A percentile compares a stretch with the other conserved stretches of the same genome.
Conservation (phyloP, 2,797 vertebrate genomes). For the Labeo calbasu region DNA sequence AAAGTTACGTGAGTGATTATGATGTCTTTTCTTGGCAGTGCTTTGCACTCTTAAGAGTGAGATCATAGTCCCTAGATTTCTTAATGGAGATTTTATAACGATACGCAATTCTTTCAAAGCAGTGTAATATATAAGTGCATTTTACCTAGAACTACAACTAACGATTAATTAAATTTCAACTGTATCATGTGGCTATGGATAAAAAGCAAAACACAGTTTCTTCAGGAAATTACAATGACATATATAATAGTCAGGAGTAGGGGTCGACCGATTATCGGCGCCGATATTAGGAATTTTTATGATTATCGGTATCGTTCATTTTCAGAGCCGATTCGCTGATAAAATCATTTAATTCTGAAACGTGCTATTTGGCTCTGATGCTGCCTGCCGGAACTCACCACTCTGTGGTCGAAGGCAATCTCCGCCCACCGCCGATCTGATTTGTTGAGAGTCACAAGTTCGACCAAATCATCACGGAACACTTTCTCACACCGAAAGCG, state of each 20-base stretch:
- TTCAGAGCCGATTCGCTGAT: too few relatives aligned
- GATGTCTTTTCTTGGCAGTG: conserved; percentile 12
- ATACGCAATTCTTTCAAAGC: neutral
- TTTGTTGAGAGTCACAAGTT: too few relatives aligned
- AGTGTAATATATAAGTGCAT: neutral
- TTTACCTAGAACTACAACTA: neutral
- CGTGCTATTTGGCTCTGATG: too few relatives aligned
- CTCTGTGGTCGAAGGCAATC: too few relatives aligned
- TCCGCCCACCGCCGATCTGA: too few relatives aligned
- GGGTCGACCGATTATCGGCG: too few relatives aligned
- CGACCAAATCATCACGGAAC: too few relatives aligned
- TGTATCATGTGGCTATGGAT: neutral
- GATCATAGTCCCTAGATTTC: conserved; percentile 34
- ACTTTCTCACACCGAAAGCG: too few relatives aligned
- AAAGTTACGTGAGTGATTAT: conserved; percentile 24
- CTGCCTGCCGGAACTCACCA: too few relatives aligned
- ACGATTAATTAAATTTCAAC: neutral
- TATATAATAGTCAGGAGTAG: neutral
- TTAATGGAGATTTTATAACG: neutral
- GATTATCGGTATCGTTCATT: too few relatives aligned
- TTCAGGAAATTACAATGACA: neutral
- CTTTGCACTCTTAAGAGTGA: conserved; percentile 17
- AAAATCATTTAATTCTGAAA: too few relatives aligned
- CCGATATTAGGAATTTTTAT: too few relatives aligned
- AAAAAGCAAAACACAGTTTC: neutral